Base-by-base conservation (phyloP, 2,797 vertebrate species). In the Channallabes apus region DNA sequence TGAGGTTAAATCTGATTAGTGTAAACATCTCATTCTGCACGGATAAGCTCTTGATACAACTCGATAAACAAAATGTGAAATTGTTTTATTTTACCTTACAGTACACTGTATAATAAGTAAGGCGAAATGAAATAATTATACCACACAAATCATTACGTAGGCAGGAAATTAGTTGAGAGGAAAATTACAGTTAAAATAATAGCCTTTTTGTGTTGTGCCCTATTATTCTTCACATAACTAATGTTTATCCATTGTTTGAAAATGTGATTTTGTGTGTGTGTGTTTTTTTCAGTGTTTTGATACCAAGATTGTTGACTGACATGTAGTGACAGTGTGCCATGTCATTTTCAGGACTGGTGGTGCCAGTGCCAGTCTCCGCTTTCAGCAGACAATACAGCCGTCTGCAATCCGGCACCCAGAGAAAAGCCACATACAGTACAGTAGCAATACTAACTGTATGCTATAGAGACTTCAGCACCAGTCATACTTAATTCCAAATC, bases 11-110 rank as follows among this genome's bases (percentile, higher is more conserved):
- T 56, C 15, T 38, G 67, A 59, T 73, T 73, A 73, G 22, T 58
- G 68, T 84, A 86, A 86, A 86, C 77, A 67, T 64, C 76, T 69
- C 35, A 46, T 22, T n/a, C 72, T 46, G 54, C 58, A 61, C 17
- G 65, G 54, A 79, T 14, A 58, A 22, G 58, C 61, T 59, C 59
- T 38, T 75, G 41, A 68, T 65, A 56, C 68, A 51, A 24, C 6
- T 24, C 65, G 7, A 18, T 84, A 80, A 86, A 83, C 68, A 86
- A 62, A 73, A 83, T 41, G 67, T 80, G 17, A 83, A 83, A 80
- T 29, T 67, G 75, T 27, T 83, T 72, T 69, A 6, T 72, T 80
- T 51, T 80, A 67, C 46, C 8, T 58, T 75, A 65, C 62, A 56
- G 65, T 72, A 32, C 72, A 86, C 58, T 64, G 75, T 78, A 78